Conservation (phyloP, 2,797 vertebrate genomes). For the Microcaecilia unicolor region DNA sequence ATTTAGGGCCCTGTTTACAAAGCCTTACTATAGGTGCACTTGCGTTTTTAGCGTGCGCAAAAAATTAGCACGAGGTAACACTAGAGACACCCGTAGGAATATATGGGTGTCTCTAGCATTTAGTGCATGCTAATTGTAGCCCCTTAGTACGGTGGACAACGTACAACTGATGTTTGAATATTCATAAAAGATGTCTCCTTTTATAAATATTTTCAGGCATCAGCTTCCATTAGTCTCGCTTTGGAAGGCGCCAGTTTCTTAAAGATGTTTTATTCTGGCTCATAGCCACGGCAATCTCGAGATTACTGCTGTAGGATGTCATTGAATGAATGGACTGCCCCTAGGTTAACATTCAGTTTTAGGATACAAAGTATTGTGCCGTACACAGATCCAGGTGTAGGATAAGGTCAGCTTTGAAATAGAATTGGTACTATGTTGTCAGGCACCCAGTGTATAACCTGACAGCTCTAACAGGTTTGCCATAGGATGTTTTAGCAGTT, state of each 20-base stretch:
- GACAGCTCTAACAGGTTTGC: constrained; percentile 36
- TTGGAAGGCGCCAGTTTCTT: no score
- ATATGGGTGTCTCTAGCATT: no score
- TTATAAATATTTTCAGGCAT: constrained; percentile 24
- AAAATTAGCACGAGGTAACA: no score
- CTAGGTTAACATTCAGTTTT: constrained; percentile 35
- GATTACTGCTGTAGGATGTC: constrained; percentile 29
- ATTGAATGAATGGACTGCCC: constrained; percentile 29
- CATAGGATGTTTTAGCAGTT: constrained; percentile 27
- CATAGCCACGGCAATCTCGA: constrained; percentile 28
- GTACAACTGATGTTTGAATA: no score
- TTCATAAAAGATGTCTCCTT: constrained; percentile 25
- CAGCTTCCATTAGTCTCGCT: constrained; percentile 35
- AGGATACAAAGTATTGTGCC: constrained; percentile 29
- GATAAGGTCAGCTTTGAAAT: constrained; percentile 41
- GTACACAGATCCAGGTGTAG: constrained; percentile 34
- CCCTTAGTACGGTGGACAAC: no score
- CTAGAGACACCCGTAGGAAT: no score
- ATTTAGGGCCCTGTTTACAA: no score
- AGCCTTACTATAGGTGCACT: no score
- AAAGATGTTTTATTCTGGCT: constrained; percentile 31
- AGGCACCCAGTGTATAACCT: constrained; percentile 39
- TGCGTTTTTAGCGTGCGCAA: no score
- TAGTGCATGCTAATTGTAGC: no score
- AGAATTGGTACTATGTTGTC: constrained; percentile 39